These are phyloP conservation scores for Ochropleura leucogaster DNA, from an alignment of 2,888 invertebrate species.

Conservation along the genomic window DNA sequence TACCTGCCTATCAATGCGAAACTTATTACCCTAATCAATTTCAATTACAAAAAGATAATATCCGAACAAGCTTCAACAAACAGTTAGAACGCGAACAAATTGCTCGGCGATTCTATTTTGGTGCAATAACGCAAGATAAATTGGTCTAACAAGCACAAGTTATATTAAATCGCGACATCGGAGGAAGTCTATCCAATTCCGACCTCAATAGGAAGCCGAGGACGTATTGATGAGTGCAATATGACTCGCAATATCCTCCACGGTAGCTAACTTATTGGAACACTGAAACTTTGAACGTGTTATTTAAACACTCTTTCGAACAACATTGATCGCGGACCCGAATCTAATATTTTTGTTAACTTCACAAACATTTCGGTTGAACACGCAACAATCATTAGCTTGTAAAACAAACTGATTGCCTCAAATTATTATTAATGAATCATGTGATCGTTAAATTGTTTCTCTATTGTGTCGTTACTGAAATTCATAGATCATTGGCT, in stretches of 20 bases:
- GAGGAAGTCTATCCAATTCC: conserved; percentile 63
- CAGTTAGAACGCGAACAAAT: conserved; percentile 27
- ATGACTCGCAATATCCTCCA: conserved; percentile 67
- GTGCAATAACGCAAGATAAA: conserved; percentile 46
- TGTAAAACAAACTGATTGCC: conserved; percentile 73
- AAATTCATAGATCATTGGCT: conserved; percentile 67
- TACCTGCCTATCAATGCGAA: neutral
- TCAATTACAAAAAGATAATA: conserved; percentile 10
- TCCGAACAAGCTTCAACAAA: conserved; percentile 8
- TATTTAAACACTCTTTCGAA: conserved; percentile 40
- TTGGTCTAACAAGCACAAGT: conserved; percentile 54
- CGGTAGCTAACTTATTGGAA: conserved; percentile 36
- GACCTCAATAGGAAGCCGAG: conserved; percentile 67
- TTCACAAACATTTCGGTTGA: conserved; percentile 57
- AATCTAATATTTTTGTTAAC: conserved; percentile 35
- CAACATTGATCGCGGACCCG: conserved; percentile 35
- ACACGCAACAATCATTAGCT: conserved; percentile 72
- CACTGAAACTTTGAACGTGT: conserved; percentile 24
- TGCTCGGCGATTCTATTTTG: conserved; percentile 30
- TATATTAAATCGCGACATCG: conserved; percentile 59
- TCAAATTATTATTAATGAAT: conserved; percentile 72
- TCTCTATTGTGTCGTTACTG: conserved; percentile 68
- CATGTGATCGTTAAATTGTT: conserved; percentile 72
- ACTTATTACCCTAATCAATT: conserved; percentile 10
- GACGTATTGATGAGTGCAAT: conserved; percentile 69